Evolutionary conservation across 2,888 invertebrate species (phyloP).

Genomic region (Pterostichus niger): DNA sequence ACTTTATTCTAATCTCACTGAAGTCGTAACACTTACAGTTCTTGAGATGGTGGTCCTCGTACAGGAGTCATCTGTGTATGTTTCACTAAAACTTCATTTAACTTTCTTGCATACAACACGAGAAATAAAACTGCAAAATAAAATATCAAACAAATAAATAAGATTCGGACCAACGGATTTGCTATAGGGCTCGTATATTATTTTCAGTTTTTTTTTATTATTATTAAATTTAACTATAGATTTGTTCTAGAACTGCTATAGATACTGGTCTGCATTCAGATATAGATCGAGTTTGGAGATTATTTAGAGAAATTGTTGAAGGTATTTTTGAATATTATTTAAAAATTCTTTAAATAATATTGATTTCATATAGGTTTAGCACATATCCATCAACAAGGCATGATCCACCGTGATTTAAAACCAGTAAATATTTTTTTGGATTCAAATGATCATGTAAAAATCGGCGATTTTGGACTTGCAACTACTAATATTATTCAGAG

Average conservation of each 20-base stretch:
- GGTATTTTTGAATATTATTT: constrained; percentile 75
- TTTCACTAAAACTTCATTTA: too few species aligned
- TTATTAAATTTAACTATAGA: constrained; percentile 19
- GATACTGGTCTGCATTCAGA: constrained; percentile 89
- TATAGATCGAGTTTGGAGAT: constrained; percentile 90
- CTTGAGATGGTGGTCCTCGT: too few species aligned
- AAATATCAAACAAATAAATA: too few species aligned
- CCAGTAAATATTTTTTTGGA: constrained; percentile 98
- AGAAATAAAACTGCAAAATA: too few species aligned
- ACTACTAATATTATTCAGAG: constrained; percentile 84
- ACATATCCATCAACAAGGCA: constrained; percentile 95
- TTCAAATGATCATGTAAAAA: constrained; percentile 96
- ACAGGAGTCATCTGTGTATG: too few species aligned
- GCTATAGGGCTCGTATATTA: neutral
- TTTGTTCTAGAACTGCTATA: constrained; percentile 85
- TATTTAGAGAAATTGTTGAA: constrained; percentile 97
- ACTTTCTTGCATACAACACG: too few species aligned
- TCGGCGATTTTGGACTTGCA: constrained; percentile 98
- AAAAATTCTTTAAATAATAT: constrained; percentile 9
- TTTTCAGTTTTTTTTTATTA: neutral
- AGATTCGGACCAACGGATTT: neutral
- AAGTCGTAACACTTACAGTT: too few species aligned
- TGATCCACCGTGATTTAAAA: constrained; percentile 91
- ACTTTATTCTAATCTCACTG: too few species aligned
- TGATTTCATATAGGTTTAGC: constrained; percentile 79